A percentile compares a stretch with the other conserved stretches of the same genome.
Evolutionary conservation across 2,797 vertebrate species (phyloP).

Genomic region (Parauchenoglanis punctatus): DNA sequence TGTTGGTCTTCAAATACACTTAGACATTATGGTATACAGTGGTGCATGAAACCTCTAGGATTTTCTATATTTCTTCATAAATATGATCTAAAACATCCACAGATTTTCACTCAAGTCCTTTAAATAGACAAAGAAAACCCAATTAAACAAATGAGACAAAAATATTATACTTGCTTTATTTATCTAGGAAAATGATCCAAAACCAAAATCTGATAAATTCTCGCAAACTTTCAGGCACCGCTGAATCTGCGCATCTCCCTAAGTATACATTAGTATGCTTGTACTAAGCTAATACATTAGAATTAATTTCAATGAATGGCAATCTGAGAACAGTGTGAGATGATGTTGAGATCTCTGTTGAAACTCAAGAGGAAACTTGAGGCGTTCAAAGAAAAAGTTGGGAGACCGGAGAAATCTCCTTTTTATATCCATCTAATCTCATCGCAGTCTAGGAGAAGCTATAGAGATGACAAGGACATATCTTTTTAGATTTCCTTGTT

Average conservation of each 20-base stretch:
- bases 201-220: no score
- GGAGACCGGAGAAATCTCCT: not conserved
- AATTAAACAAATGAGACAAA: no score
- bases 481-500: not conserved
- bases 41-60: no score
- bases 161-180: no score
- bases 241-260: not conserved
- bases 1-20: not conserved
- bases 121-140: no score
- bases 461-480: not conserved
- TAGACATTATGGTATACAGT: not conserved
- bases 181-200: no score
- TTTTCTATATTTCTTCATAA: no score
- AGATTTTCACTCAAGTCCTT: no score
- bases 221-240: no score
- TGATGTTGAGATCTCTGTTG: not conserved
- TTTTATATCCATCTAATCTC: not conserved
- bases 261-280: not conserved
- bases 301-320: not conserved
- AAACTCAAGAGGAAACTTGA: conserved; percentile 1
- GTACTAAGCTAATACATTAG: not conserved
- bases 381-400: not conserved
- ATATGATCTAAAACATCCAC: no score
- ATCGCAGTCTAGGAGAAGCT: not conserved
- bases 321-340: conserved; percentile 5